Evolutionary conservation across 1,140 invertebrate genomes (phyloP).

Genomic region (Glossosoma conforme): DNA sequence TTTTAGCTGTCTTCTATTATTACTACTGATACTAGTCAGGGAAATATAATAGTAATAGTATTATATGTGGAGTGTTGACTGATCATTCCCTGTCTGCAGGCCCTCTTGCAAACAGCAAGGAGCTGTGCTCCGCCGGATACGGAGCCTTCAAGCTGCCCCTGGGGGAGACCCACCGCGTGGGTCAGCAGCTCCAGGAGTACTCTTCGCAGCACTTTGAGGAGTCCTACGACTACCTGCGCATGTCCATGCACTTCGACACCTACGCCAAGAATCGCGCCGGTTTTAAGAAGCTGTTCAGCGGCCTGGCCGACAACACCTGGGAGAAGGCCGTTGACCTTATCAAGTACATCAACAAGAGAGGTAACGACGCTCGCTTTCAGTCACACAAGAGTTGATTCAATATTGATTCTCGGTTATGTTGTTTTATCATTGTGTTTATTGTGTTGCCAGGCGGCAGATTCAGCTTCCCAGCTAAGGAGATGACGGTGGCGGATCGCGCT

Average conservation of each 20-base stretch:
- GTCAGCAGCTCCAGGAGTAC: conserved; percentile 56
- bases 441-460: conserved; percentile 40
- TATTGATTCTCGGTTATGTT: conserved; percentile 8
- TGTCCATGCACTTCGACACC: conserved; percentile 72
- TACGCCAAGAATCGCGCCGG: conserved; percentile 70
- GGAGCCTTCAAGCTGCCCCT: conserved; percentile 52
- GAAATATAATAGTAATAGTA: no score
- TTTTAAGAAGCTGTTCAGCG: conserved; percentile 68
- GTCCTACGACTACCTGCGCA: conserved; percentile 68
- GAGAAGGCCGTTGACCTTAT: conserved; percentile 67
- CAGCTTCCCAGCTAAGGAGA: conserved; percentile 40
- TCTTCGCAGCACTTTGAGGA: conserved; percentile 60
- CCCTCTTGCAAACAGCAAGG: no score
- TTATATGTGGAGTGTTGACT: no score
- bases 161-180: conserved; percentile 40
- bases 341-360: conserved; percentile 70
- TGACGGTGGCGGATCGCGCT: conserved; percentile 30
- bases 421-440: background rate
- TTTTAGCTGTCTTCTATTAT: no score
- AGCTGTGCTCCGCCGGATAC: conserved; percentile 63
- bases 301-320: conserved; percentile 70
- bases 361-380: conserved; percentile 38
- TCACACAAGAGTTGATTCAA: conserved; percentile 1
- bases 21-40: no score
- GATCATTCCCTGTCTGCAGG: no score